Evolutionary conservation across 2,888 invertebrate genomes (phyloP).

Genomic region (Carterocephalus palaemon): DNA sequence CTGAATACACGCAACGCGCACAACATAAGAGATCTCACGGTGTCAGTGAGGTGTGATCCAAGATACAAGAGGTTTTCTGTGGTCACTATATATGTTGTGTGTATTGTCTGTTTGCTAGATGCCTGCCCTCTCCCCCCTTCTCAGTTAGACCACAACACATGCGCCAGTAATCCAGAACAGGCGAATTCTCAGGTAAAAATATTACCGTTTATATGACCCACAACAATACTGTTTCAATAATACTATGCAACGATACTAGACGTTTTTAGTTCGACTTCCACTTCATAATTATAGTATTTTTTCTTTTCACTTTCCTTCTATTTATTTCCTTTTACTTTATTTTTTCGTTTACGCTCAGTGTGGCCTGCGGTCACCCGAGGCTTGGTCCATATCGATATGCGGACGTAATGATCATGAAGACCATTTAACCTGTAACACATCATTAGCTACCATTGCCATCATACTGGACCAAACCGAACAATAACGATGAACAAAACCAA

Average conservation of each 20-base stretch:
- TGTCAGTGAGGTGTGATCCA: constrained; percentile 77
- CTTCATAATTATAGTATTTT: constrained; percentile 71
- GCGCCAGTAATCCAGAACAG: constrained; percentile 85
- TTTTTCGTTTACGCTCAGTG: constrained; percentile 69
- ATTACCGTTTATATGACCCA: constrained; percentile 75
- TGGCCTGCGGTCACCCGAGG: constrained; percentile 48
- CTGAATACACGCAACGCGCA: constrained; percentile 75
- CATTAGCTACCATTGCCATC: constrained; percentile 65
- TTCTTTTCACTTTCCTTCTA: constrained; percentile 59
- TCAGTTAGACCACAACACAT: constrained; percentile 92
- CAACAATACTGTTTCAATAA: constrained; percentile 71
- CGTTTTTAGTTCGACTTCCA: constrained; percentile 70
- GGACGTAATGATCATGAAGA: constrained; percentile 34
- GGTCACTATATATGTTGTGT: constrained; percentile 83
- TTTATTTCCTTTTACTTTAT: constrained; percentile 51
- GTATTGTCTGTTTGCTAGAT: constrained; percentile 96
- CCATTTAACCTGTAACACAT: constrained; percentile 52
- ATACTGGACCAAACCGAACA: constrained; percentile 68
- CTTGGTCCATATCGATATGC: constrained; percentile 44
- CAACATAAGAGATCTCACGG: constrained; percentile 48
- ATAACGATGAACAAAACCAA: constrained; percentile 71
- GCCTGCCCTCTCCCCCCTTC: constrained; percentile 94
- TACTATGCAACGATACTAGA: constrained; percentile 75
- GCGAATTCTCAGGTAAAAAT: constrained; percentile 83
- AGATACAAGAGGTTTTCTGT: constrained; percentile 77